Evolutionary conservation across 2,113 vertebrate genomes (phyloP).

Genomic region (Chlamydotis undulata): DNA sequence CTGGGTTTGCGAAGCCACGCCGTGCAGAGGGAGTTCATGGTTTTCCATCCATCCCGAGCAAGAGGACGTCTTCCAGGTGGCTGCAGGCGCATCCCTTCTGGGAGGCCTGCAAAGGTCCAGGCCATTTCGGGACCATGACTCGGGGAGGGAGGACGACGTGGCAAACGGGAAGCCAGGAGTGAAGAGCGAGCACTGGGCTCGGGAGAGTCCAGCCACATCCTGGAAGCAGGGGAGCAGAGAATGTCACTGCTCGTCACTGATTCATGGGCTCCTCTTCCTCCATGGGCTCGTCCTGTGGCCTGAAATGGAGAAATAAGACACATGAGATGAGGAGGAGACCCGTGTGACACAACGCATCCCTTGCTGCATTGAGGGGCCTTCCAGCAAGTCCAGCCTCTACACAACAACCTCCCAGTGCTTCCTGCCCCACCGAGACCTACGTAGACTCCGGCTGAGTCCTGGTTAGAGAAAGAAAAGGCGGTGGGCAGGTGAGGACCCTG

Average conservation of each 20-base stretch:
- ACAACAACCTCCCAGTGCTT: background rate
- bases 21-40: background rate
- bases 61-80: background rate
- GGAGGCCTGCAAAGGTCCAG: background rate
- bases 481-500: background rate
- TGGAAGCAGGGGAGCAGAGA: background rate
- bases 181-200: background rate
- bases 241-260: constrained; percentile 23
- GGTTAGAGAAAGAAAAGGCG: background rate
- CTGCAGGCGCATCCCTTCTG: background rate
- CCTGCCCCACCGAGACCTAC: background rate
- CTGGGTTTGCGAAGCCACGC: background rate
- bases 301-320: background rate
- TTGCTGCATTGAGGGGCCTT: background rate
- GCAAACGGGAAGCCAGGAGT: background rate
- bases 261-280: constrained; percentile 73
- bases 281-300: constrained; percentile 70
- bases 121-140: background rate
- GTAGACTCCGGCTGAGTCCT: background rate
- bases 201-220: background rate
- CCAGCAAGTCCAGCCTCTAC: background rate
- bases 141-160: background rate
- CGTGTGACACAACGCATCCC: rapidly evolving
- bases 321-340: background rate
- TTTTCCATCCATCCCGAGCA: background rate